phyloP scores from a whole-genome alignment of 2,797 vertebrate species.

The Eptatretus atami region DNA sequence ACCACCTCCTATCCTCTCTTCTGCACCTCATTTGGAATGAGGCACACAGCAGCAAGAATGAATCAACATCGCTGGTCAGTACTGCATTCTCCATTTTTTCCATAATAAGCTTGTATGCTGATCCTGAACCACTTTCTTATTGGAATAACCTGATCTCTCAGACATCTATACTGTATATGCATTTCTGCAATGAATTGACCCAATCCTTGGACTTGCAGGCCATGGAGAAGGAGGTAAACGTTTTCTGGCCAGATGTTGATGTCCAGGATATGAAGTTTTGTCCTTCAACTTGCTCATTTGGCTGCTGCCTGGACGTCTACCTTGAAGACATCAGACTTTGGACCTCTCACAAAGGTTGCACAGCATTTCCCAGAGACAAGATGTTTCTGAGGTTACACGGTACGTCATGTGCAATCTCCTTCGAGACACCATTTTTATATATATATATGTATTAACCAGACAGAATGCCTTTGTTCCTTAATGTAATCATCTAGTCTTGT shows the following conservation, averaged over 20 bases:
- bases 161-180: no score
- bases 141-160: no score
- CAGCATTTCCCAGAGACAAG: slow-evolving; percentile 82
- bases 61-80: slow-evolving; percentile 69
- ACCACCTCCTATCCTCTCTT: slow-evolving; percentile 47
- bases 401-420: slow-evolving; percentile 10
- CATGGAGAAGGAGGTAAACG: slow-evolving; percentile 72
- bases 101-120: no score
- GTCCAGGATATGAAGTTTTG: slow-evolving; percentile 52
- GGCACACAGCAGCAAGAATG: slow-evolving; percentile 36
- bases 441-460: no score
- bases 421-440: no score
- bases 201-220: slow-evolving; percentile 19
- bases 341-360: slow-evolving; percentile 63
- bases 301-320: slow-evolving; percentile 74
- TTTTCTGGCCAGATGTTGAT: slow-evolving; percentile 41
- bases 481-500: no score
- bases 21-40: slow-evolving; percentile 71
- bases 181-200: no score
- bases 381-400: slow-evolving; percentile 86
- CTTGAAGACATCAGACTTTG: slow-evolving; percentile 71
- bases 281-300: slow-evolving; percentile 74
- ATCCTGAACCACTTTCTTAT: no score
- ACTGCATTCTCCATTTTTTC: not conserved
- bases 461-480: no score